Percentiles rank a stretch among this genome's conserved stretches.
These are phyloP conservation scores for Xyliphius kryptos DNA, from an alignment of 2,113 vertebrate species.

Conservation along the genomic window DNA sequence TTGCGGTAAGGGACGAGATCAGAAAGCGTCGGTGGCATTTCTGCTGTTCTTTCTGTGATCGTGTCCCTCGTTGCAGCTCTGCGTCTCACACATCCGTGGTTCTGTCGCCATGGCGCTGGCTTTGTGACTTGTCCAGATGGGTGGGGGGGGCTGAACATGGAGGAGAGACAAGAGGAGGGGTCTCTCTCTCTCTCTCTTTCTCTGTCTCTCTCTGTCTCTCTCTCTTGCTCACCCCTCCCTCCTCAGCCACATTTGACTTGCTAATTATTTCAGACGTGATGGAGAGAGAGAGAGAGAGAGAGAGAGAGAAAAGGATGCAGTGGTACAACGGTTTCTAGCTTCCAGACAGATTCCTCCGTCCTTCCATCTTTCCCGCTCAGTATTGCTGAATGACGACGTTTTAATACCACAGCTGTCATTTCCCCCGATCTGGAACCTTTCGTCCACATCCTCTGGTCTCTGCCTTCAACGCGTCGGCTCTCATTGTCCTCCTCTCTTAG, in stretches of 20 bases:
- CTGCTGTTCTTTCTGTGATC: background rate
- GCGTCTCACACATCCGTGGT: slow-evolving; percentile 2
- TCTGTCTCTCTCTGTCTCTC: slow-evolving; percentile 1
- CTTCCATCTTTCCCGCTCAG: background rate
- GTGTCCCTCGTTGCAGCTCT: background rate
- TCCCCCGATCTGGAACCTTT: background rate
- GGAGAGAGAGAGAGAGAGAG: slow-evolving; percentile 17
- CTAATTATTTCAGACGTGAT: slow-evolving; percentile 30
- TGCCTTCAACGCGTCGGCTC: slow-evolving; percentile 1
- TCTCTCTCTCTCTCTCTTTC: slow-evolving; percentile 31
- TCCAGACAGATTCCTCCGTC: slow-evolving; percentile 7
- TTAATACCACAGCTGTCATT: background rate
- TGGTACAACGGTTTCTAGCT: slow-evolving; percentile 17
- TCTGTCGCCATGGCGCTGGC: slow-evolving; percentile 16
- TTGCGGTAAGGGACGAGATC: background rate
- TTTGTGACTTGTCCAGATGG: too few relatives aligned
- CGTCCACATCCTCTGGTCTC: background rate
- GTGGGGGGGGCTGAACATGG: slow-evolving; percentile 20
- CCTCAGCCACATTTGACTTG: slow-evolving; percentile 25
- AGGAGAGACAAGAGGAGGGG: slow-evolving; percentile 36
- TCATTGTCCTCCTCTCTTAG: slow-evolving; percentile 22
- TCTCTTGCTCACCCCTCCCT: slow-evolving; percentile 6
- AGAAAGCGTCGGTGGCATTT: background rate
- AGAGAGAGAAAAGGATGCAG: too few relatives aligned
- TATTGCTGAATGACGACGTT: slow-evolving; percentile 6